Base-by-base conservation (phyloP, 2,797 vertebrate species). In the Tangara arthus region DNA sequence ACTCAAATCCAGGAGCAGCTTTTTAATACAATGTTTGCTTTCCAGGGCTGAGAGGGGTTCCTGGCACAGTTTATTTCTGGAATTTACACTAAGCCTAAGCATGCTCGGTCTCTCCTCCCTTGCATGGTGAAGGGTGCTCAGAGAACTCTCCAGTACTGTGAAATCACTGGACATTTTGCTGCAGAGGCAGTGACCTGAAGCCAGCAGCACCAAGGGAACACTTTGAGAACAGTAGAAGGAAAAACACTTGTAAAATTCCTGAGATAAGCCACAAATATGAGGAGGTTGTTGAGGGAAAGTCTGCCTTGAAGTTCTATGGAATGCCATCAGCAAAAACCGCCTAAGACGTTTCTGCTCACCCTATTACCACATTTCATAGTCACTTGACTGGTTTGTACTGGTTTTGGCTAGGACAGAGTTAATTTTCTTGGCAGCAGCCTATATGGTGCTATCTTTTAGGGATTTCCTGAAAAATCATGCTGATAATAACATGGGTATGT, bases 211-310 rank as follows among this genome's bases (percentile, higher is more conserved):
- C n/a, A 81, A 53, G 92, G 57, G 75, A 91, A 49, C 5, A 44
- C 20, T 92, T 63, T 39, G 44, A 70, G 65, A 93, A 65, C 26
- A 69, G 59, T 0, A 46, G 59, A 70, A 87, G 59, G 73, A 86
- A 94, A 94, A 96, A 64, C 82, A 93, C 73, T 95, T 87, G 4
- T 70, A 63, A 77, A 90, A 93, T 94, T 92, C 94, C 86, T 60
- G 44, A 96, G 83, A 94, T 89, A 93, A 94, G 64, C 59, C 70
- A 87, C 88, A 95, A 66, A 59, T 76, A 84, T 39, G 63, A 86
- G 11, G 39, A 83, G 42, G 15, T 18, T 2, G 0, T 2, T 3
- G 32, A 78, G 89, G 44, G 34, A 70, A 94, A 82, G 12, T 12
- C 63, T 81, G 69, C 34, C 50, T 69, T 71, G 37, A 50, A 41